Percentiles rank a stretch among this genome's conserved stretches.
Evolutionary conservation across 2,113 vertebrate genomes (phyloP).

Genomic region (Motacilla alba): DNA sequence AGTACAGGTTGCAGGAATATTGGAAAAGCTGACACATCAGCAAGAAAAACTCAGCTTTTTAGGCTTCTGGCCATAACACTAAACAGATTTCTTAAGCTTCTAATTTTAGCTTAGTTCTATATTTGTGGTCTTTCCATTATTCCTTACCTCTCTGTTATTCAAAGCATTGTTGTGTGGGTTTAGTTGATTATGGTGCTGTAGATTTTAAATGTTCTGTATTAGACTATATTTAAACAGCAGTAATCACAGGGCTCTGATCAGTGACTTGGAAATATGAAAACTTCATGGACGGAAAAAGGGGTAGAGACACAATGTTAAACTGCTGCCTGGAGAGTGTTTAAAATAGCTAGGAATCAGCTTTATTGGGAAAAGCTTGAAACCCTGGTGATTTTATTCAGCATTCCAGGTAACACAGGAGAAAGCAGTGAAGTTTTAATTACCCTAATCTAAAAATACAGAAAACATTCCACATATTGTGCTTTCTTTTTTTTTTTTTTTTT

Average conservation of each 20-base stretch:
- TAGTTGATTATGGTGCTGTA: not conserved
- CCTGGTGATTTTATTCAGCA: not conserved
- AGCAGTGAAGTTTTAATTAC: not conserved
- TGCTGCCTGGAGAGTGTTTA: not conserved
- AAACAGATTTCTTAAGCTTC: not conserved
- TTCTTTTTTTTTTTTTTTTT: not conserved
- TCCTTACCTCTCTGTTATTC: not conserved
- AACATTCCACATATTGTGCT: not conserved
- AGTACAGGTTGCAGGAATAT: not conserved
- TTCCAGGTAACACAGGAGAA: not conserved
- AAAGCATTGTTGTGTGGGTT: not conserved
- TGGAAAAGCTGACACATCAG: not conserved
- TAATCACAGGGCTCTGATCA: not conserved
- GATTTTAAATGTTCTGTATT: not conserved
- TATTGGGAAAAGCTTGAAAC: not conserved
- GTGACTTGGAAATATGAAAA: slow-evolving; percentile 12
- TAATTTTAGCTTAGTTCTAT: not conserved
- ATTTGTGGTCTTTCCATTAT: not conserved
- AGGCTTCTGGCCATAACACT: not conserved
- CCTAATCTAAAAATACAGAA: not conserved
- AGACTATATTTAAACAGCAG: not conserved
- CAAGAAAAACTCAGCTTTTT: not conserved
- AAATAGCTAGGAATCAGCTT: slow-evolving; percentile 8
- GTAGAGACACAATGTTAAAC: not conserved
- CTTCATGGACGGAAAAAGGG: not conserved